A percentile compares a stretch with the other conserved stretches of the same genome.
Conservation (phyloP, 2,888 invertebrate genomes). For the Ormyrus thymus region DNA sequence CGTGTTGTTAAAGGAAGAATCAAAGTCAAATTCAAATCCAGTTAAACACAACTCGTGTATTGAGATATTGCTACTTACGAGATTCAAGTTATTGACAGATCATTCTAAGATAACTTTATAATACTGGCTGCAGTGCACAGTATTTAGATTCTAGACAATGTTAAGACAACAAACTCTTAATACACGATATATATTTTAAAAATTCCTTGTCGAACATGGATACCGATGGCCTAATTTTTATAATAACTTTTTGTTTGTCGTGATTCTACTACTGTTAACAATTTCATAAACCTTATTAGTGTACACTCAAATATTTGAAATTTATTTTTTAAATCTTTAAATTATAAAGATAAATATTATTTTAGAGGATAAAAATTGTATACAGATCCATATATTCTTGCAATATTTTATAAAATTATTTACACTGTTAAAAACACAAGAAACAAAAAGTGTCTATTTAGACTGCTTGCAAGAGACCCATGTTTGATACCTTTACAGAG, state of each 20-base stretch:
- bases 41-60: slow-evolving; percentile 12
- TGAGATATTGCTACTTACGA: slow-evolving; percentile 43
- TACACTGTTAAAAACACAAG: not conserved
- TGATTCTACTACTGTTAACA: slow-evolving; percentile 7
- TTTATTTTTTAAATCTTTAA: not conserved
- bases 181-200: slow-evolving; percentile 3
- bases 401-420: slow-evolving; percentile 25
- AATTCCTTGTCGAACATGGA: slow-evolving; percentile 11
- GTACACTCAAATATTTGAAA: not conserved
- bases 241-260: slow-evolving; percentile 7
- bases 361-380: slow-evolving; percentile 14
- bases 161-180: slow-evolving; percentile 38
- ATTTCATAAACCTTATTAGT: slow-evolving; percentile 8
- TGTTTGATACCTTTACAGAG: not conserved
- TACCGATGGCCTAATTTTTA: not conserved
- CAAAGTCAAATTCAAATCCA: slow-evolving; percentile 4
- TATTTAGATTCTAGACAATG: slow-evolving; percentile 36
- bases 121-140: slow-evolving; percentile 33
- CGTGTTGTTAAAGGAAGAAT: slow-evolving; percentile 6
- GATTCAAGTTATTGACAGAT: slow-evolving; percentile 41
- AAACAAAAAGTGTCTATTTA: slow-evolving; percentile 3
- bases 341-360: slow-evolving; percentile 8
- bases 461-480: not conserved
- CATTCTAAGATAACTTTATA: slow-evolving; percentile 26
- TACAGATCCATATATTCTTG: not conserved